Base-by-base conservation (phyloP, 2,113 vertebrate genomes). In the Cottus gobio region DNA sequence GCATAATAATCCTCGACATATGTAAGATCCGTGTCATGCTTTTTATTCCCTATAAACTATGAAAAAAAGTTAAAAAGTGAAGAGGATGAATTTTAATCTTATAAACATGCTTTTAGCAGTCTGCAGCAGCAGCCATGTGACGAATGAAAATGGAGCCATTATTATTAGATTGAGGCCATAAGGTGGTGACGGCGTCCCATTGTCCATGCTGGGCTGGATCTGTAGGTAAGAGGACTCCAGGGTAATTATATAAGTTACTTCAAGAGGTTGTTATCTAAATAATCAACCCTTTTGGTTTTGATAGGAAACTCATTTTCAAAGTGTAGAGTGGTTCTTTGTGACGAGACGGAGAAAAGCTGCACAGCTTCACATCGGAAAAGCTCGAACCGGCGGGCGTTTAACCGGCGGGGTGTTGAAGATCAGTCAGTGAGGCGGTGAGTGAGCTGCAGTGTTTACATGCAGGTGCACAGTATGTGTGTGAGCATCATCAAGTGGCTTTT, bases 71-170 rank as follows among this genome's bases (percentile, higher is more conserved):
- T 89, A 76, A 28, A 28, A 37, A 57, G 65, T 90, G 36, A 75
- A 71, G 77, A 75, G 73, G 70, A 57, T 83, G 74, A 85, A 80
- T 81, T 9, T 24, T 24, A 85, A 48, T 30, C 63, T 63, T 31
- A 3, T 48, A 88, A 89, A 24, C 34, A n/a, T 79, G 80, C 81
- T 93, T 92, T 90, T 0, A 0, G 52, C 1, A 64, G 11, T 71
- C 26, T 69, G 62, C 37, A 44, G 56, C n/a, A 66, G 46, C 69
- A 85, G 50, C 18, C 7, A 20, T 34, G 7, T 24, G 39, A 88
- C 72, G 52, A 85, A 80, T 86, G 57, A 66, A 91, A 90, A 84
- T 85, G 31, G 77, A 91, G 7, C 80, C 75, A 70, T 83, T 71
- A 70, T 83, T 71, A 89, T 58, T 73, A 72, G 65, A 77, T 36